Percentiles rank a stretch among this genome's conserved stretches.
Conservation (phyloP, 2,113 vertebrate genomes). For the Hippocampus guttulatus region DNA sequence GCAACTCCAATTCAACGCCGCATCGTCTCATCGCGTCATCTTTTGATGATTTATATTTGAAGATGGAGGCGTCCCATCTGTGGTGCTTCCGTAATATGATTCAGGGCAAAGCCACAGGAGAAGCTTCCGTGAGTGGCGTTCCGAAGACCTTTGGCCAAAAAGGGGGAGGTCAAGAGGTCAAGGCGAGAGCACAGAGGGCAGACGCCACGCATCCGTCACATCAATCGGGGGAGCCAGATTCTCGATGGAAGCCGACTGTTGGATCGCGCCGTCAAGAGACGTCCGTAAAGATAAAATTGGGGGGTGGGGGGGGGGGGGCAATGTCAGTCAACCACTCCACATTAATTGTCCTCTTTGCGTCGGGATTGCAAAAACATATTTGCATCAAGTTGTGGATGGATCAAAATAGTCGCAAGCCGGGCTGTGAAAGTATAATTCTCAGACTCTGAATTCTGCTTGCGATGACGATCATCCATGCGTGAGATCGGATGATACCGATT, state of each 20-base stretch:
- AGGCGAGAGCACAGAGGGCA: background rate
- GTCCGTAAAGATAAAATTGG: background rate
- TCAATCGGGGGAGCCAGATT: background rate
- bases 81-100: background rate
- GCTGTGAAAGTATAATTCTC: no score
- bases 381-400: no score
- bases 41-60: no score
- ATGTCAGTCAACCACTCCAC: background rate
- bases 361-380: background rate
- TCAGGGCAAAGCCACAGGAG: background rate
- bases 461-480: no score
- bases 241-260: background rate
- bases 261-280: background rate
- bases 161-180: background rate
- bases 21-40: no score
- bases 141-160: background rate
- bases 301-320: background rate
- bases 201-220: background rate
- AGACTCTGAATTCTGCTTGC: no score
- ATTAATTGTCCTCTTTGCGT: background rate
- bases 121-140: background rate
- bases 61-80: background rate
- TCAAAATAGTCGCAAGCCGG: no score
- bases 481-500: no score
- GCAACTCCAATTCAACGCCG: no score